Evolutionary conservation across 1,140 invertebrate species (phyloP), one percentile per base, ranked within the genome.

Genomic region (Drosophila navojoa): DNA sequence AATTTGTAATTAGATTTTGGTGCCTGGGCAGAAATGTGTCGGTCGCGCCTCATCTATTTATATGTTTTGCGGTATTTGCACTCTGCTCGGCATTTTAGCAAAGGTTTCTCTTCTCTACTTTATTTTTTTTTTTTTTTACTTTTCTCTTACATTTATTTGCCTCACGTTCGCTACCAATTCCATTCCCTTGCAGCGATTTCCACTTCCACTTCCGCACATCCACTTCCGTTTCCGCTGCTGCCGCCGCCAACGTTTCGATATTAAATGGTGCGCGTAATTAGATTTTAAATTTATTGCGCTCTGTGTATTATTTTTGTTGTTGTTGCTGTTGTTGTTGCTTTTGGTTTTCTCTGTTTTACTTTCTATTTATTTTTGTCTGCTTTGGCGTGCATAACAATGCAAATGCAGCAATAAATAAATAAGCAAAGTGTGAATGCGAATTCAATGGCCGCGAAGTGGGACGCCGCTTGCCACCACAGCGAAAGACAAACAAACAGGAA

Each of bases 221-320:
- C 47, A 53, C 50, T 69, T 82, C 79, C 81, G 77, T 55, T 77
- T 75, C 54, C 63, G 19, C 1, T 22, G 19, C 19, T 22, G 19
- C 19, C 19, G 60, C 44, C 76, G 64, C 44, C 61, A 50, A 62
- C 70, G 74, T 70, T 79, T 62, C 79, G 79, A 89, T 89, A 89
- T 89, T 89, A 89, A 89, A 89, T 89, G 84, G 84, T 82, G 84
- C 84, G 84, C 84, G 84, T 89, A 89, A 89, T 89, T 89, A 89
- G 84, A 89, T 89, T 89, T 89, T 80, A 89, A 89, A 89, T 89
- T 89, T 89, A 89, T 89, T 89, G 84, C 87, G 19, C 29, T 57
- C 15, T 71, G 67, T 72, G 76, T 62, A 49, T 19, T 35, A 35
- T 54, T 53, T 54, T 19, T 52, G 49, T 52, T 29, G 27, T 29